Conservation (phyloP, 2,113 vertebrate species). For the Pluvialis apricaria region DNA sequence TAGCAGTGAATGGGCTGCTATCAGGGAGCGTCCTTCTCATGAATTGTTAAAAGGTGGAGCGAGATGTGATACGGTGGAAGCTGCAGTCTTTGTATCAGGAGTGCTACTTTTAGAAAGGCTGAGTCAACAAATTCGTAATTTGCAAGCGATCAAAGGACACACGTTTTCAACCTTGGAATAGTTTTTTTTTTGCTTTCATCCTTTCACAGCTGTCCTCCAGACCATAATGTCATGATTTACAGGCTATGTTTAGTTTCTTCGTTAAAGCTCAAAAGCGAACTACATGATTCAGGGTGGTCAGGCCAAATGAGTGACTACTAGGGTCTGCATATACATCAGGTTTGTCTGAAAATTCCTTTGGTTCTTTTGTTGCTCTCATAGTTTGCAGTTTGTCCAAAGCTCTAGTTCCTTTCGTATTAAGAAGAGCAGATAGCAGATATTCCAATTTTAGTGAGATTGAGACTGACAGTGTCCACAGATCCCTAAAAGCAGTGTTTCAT, state of each 20-base stretch:
- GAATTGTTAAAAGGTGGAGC: constrained; percentile 9
- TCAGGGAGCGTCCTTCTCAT: background rate
- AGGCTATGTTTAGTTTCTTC: background rate
- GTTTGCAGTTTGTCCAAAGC: background rate
- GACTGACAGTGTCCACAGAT: background rate
- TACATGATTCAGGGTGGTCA: background rate
- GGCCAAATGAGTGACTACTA: background rate
- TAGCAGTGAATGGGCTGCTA: background rate
- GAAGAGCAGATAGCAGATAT: background rate
- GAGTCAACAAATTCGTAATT: constrained; percentile 33
- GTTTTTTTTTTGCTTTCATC: background rate
- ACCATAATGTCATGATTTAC: background rate
- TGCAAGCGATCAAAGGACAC: background rate
- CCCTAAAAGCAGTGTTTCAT: background rate
- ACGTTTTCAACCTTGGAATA: constrained; percentile 22
- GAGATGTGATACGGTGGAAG: background rate
- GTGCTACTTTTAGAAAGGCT: constrained; percentile 64
- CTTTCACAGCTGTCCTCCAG: background rate
- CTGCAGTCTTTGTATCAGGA: constrained; percentile 1
- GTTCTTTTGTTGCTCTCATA: background rate
- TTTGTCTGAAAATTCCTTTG: background rate
- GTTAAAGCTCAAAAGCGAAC: background rate
- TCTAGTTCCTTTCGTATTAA: background rate
- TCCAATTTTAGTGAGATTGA: background rate
- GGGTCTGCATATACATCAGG: background rate